Conservation (phyloP, 2,113 vertebrate genomes). For the Murina feae region DNA sequence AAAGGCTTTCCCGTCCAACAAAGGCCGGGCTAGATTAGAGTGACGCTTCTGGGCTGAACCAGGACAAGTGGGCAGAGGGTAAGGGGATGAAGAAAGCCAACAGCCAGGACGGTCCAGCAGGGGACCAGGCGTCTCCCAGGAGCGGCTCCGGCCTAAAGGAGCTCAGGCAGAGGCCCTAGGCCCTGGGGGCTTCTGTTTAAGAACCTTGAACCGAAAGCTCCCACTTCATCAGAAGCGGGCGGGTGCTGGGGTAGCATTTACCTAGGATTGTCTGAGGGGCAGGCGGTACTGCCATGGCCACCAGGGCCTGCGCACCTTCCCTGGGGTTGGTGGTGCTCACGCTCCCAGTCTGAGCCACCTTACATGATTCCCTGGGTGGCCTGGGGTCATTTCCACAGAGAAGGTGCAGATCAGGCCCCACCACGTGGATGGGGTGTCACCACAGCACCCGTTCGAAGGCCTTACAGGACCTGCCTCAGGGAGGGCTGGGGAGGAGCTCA, state of each 20-base stretch:
- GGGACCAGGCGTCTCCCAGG: background rate
- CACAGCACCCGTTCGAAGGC: background rate
- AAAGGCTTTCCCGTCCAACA: background rate
- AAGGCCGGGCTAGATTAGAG: background rate
- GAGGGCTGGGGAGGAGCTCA: background rate
- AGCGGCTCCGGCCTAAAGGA: background rate
- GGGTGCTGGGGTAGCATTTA: accelerated
- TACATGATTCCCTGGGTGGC: too few relatives aligned
- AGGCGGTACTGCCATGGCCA: accelerated
- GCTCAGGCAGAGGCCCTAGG: background rate
- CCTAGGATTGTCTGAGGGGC: background rate
- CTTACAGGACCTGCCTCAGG: accelerated
- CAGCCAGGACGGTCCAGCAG: accelerated
- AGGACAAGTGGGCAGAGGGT: background rate
- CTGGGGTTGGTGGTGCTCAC: accelerated
- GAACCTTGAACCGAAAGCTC: background rate
- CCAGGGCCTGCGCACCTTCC: accelerated
- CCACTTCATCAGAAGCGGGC: background rate
- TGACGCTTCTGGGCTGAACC: background rate
- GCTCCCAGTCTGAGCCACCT: too few relatives aligned
- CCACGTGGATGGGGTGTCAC: accelerated
- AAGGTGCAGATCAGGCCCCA: background rate
- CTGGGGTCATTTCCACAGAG: background rate
- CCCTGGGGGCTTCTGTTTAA: background rate
- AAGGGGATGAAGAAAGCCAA: background rate